phyloP scores from a whole-genome alignment of 1,140 invertebrate genomes.

The Grapholita molesta region DNA sequence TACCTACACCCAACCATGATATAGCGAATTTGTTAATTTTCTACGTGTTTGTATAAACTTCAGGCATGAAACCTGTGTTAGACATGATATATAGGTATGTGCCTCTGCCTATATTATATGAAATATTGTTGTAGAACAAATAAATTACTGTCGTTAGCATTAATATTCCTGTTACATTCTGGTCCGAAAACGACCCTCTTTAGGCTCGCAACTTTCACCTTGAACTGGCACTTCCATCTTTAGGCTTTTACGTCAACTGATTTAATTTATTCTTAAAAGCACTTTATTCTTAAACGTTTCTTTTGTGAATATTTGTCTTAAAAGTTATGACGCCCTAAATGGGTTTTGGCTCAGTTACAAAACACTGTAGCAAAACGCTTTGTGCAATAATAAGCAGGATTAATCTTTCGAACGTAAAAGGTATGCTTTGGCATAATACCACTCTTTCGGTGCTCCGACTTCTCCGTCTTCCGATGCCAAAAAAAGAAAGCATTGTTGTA shows the following conservation, averaged over 20 bases:
- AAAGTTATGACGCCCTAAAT: slow-evolving; percentile 8
- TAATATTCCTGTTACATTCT: background rate
- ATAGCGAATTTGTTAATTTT: too few relatives aligned
- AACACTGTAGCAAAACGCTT: slow-evolving; percentile 1
- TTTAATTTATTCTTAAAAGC: slow-evolving; percentile 8
- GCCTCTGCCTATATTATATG: background rate
- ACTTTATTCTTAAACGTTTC: slow-evolving; percentile 4
- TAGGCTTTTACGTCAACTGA: background rate
- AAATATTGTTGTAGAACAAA: background rate
- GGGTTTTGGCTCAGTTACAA: slow-evolving; percentile 13
- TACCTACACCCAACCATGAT: too few relatives aligned
- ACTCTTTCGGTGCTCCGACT: background rate
- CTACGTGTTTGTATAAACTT: too few relatives aligned
- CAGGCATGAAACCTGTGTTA: background rate
- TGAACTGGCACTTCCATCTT: slow-evolving; percentile 1
- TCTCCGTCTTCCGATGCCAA: slow-evolving; percentile 3
- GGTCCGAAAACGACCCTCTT: background rate
- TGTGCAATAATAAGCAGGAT: background rate
- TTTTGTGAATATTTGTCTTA: slow-evolving; percentile 15
- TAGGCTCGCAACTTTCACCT: background rate
- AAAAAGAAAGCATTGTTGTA: slow-evolving; percentile 24
- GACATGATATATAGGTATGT: too few relatives aligned
- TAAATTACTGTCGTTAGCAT: background rate
- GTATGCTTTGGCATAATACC: background rate
- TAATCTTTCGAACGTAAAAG: slow-evolving; percentile 11